Conservation (phyloP, 2,888 invertebrate species). For the Microctonus brassicae region DNA sequence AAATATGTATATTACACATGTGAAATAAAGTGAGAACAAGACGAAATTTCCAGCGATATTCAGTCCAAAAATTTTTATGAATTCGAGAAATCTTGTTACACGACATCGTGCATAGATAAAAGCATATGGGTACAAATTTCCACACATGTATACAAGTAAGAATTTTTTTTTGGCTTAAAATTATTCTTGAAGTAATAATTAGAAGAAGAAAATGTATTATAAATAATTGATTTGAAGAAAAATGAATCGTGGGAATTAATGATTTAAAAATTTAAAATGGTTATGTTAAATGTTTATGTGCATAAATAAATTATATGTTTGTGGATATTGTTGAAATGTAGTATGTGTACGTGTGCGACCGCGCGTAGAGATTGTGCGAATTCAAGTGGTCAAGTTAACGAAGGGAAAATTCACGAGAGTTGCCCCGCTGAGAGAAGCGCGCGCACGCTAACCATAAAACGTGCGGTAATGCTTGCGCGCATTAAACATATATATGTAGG, state of each 20-base stretch:
- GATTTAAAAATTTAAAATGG: too few species aligned
- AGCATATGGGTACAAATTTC: background rate
- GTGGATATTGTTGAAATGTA: background rate
- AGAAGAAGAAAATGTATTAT: too few species aligned
- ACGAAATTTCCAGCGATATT: background rate
- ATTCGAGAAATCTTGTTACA: conserved; percentile 31
- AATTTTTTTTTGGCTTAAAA: background rate
- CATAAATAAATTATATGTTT: background rate
- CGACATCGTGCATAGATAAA: conserved; percentile 17
- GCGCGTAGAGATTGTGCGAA: conserved; percentile 30
- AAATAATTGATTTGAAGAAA: too few species aligned
- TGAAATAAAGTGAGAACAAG: background rate
- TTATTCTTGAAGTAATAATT: too few species aligned
- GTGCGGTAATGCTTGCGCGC: conserved; percentile 43
- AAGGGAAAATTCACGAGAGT: background rate
- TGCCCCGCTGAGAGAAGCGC: background rate
- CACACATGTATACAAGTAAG: background rate
- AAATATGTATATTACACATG: conserved; percentile 19
- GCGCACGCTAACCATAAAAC: conserved; percentile 43
- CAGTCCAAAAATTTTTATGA: conserved; percentile 17
- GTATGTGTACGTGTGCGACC: conserved; percentile 21
- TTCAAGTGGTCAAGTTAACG: conserved; percentile 22
- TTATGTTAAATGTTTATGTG: too few species aligned
- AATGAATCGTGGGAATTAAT: too few species aligned
- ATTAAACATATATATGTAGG: background rate